Evolutionary conservation across 2,888 invertebrate genomes (phyloP), one percentile per base, ranked within the genome.

Genomic region (Catotricha subobsoleta): DNA sequence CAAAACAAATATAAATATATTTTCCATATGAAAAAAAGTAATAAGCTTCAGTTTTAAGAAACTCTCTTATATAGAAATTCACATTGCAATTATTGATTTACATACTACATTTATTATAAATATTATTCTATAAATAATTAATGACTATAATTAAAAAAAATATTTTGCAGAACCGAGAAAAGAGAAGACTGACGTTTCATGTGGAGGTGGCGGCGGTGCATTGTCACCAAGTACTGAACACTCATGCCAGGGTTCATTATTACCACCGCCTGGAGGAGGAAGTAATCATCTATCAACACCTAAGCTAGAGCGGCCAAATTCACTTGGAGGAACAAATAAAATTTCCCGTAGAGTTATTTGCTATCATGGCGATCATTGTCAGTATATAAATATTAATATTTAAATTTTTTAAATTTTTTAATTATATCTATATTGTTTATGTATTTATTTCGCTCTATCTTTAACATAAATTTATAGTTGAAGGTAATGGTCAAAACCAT

Each of bases 101-200:
- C n/a, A n/a, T n/a, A n/a, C n/a, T n/a, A n/a, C n/a, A n/a, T n/a
- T n/a, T n/a, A n/a, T n/a, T n/a, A n/a, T n/a, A n/a, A n/a, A n/a
- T n/a, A n/a, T n/a, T n/a, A n/a, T n/a, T n/a, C n/a, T n/a, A n/a
- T n/a, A n/a, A n/a, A n/a, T n/a, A n/a, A n/a, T n/a, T n/a, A n/a
- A n/a, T n/a, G n/a, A 20, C n/a, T n/a, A n/a, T n/a, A n/a, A n/a
- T n/a, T n/a, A n/a, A n/a, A n/a, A n/a, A n/a, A n/a, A n/a, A n/a
- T n/a, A n/a, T n/a, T 29, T 35, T 76, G 27, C 76, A 86, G 86
- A 86, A 76, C 81, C 83, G 75, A 82, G 83, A 74, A 86, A 84
- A 76, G 84, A 86, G 70, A 86, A 84, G 75, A 78, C 79, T 76
- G 86, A 86, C 64, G 72, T 59, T 56, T 58, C 55, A 52, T 54